Evolutionary conservation across 2,797 vertebrate species (phyloP).

Genomic region (Lagorchestes hirsutus): DNA sequence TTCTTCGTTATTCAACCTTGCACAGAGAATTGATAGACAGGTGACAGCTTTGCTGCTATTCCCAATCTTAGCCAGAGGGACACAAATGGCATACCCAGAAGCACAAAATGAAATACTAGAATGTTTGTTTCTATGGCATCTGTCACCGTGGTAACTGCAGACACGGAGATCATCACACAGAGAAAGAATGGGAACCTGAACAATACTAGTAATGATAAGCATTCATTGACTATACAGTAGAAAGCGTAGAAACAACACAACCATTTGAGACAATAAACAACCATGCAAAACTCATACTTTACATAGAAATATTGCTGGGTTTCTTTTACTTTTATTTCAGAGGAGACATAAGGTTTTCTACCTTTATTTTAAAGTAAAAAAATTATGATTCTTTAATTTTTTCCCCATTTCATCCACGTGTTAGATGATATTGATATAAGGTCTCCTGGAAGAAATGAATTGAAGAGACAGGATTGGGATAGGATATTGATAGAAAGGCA

Average conservation of each 20-base stretch:
- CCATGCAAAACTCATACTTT: background rate
- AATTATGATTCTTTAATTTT: background rate
- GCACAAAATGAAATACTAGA: background rate
- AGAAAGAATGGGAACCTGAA: background rate
- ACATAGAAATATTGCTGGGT: background rate
- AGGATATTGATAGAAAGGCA: background rate
- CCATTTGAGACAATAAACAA: conserved; percentile 5
- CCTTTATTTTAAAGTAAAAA: background rate
- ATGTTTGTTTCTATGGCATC: conserved; percentile 42
- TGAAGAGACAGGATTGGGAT: background rate
- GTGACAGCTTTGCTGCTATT: background rate
- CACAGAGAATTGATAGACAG: background rate
- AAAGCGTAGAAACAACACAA: background rate
- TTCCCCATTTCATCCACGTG: background rate
- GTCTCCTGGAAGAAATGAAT: background rate
- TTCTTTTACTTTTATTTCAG: background rate
- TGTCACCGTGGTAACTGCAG: conserved; percentile 36
- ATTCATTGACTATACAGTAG: background rate
- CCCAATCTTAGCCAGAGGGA: background rate
- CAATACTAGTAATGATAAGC: background rate
- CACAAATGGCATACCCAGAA: conserved; percentile 37
- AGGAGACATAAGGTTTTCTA: background rate
- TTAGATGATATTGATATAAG: background rate
- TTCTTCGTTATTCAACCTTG: background rate
- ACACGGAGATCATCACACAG: conserved; percentile 26